Conservation (phyloP, 2,797 vertebrate species). For the Hippocampus kuda region DNA sequence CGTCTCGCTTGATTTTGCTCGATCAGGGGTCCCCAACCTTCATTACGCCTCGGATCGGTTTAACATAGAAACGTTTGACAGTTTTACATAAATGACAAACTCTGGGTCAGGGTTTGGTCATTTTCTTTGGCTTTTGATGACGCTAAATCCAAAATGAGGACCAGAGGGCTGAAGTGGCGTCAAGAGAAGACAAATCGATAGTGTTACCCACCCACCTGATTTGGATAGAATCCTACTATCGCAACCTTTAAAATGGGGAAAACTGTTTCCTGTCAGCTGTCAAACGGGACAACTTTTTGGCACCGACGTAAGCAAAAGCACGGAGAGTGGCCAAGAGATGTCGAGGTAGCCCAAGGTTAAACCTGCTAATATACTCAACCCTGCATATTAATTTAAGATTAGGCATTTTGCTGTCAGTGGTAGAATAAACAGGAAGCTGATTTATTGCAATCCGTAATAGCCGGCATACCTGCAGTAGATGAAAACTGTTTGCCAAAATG, state of each 20-base stretch:
- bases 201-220: too few relatives aligned
- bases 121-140: too few relatives aligned
- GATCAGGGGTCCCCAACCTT: too few relatives aligned
- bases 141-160: too few relatives aligned
- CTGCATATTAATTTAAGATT: conserved; percentile 6
- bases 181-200: too few relatives aligned
- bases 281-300: neutral
- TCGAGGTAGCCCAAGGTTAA: neutral
- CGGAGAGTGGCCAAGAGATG: neutral
- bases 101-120: too few relatives aligned
- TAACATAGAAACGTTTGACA: too few relatives aligned
- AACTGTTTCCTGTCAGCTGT: neutral
- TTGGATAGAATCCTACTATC: neutral
- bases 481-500: neutral
- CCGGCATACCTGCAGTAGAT: conserved; percentile 2
- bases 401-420: neutral
- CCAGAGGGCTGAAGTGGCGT: too few relatives aligned
- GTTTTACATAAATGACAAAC: too few relatives aligned
- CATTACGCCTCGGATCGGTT: too few relatives aligned
- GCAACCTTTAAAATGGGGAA: neutral
- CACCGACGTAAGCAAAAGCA: neutral
- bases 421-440: conserved; percentile 5
- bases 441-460: neutral
- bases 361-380: neutral
- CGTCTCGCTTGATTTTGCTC: too few relatives aligned